Evolutionary conservation across 2,113 vertebrate species (phyloP).

Genomic region (Oplegnathus fasciatus): DNA sequence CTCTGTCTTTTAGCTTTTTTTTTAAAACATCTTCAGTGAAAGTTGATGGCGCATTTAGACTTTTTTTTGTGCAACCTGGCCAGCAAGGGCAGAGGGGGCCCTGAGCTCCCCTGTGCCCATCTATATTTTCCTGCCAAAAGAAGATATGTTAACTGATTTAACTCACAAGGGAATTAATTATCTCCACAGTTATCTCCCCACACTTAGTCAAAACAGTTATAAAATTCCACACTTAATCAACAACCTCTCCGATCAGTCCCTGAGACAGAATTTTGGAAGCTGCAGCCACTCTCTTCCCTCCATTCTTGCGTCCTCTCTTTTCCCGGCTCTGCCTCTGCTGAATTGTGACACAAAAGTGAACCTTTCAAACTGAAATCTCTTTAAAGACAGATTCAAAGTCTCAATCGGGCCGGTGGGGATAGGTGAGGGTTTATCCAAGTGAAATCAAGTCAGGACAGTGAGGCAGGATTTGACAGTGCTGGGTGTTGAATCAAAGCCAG

Average conservation of each 20-base stretch:
- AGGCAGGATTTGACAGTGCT: conserved; percentile 36
- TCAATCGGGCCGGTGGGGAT: conserved; percentile 25
- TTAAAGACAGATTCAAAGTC: conserved; percentile 55
- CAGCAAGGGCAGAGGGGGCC: not conserved
- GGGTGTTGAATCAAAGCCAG: conserved; percentile 50
- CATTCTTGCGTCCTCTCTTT: not conserved
- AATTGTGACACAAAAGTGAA: conserved; percentile 50
- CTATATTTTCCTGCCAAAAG: not conserved
- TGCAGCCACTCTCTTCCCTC: not conserved
- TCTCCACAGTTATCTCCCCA: conserved; percentile 5
- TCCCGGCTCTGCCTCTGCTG: conserved; percentile 11
- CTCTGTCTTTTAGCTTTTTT: not conserved
- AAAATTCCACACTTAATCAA: not conserved
- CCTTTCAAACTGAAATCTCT: conserved; percentile 42
- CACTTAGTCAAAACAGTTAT: not conserved
- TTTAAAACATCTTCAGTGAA: not conserved
- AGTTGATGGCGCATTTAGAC: not conserved
- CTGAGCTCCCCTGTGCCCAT: not conserved
- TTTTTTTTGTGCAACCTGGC: not conserved
- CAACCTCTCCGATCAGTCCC: conserved; percentile 1
- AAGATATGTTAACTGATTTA: conserved; percentile 4
- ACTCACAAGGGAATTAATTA: conserved; percentile 31
- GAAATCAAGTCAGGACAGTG: conserved; percentile 35
- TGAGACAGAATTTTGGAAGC: not conserved
- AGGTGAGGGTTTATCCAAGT: conserved; percentile 52